Conservation (phyloP, 2,113 vertebrate genomes). For the Callorhinus ursinus region DNA sequence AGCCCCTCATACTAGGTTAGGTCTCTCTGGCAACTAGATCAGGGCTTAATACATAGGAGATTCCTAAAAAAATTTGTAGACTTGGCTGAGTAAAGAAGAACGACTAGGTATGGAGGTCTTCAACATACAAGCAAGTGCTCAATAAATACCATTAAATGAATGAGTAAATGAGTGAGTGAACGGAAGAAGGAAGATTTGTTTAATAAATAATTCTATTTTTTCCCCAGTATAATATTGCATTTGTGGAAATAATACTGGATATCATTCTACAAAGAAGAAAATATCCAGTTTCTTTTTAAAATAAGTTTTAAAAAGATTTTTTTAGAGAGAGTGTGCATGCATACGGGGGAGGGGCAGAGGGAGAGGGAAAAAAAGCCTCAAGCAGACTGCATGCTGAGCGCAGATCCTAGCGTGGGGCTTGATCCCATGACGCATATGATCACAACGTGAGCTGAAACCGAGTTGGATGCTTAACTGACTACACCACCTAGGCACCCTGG, state of each 20-base stretch:
- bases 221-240: not conserved
- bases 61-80: not conserved
- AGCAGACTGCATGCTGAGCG: not conserved
- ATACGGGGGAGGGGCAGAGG: not conserved
- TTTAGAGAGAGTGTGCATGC: not conserved
- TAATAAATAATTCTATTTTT: slow-evolving; percentile 13
- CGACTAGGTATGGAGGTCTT: not conserved
- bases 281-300: not conserved
- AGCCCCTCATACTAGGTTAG: not conserved
- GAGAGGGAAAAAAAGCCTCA: not conserved
- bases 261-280: slow-evolving; percentile 29
- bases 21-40: not conserved
- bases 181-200: not conserved
- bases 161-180: not conserved
- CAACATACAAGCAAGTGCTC: not conserved
- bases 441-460: not conserved
- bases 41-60: not conserved
- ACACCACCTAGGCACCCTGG: not conserved
- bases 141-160: not conserved
- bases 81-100: not conserved
- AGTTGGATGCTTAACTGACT: not conserved
- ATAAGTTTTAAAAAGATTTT: not conserved
- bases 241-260: not conserved
- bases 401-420: not conserved
- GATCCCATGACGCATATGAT: not conserved